Evolutionary conservation across 2,888 invertebrate species (phyloP).

Genomic region (Drosophila nr. medialis): DNA sequence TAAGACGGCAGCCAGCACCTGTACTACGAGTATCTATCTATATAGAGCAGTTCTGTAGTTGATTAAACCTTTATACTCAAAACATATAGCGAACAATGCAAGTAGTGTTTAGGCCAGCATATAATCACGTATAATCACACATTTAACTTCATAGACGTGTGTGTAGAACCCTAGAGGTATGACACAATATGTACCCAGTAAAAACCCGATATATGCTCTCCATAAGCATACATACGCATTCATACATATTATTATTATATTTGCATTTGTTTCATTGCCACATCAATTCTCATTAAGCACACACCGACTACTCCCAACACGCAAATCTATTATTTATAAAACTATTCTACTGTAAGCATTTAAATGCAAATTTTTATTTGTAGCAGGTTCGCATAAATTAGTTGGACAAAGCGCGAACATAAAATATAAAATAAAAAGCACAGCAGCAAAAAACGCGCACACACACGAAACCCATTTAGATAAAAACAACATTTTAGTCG

Average conservation of each 20-base stretch:
- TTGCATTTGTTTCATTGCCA: constrained; percentile 2
- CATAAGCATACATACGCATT: neutral
- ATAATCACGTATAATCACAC: constrained; percentile 26
- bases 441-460: constrained; percentile 9
- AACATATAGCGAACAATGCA: constrained; percentile 25
- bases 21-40: constrained; percentile 22
- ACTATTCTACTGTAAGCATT: constrained; percentile 64
- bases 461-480: constrained; percentile 64
- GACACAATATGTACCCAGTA: constrained; percentile 43
- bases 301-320: constrained; percentile 37
- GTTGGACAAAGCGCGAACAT: constrained; percentile 28
- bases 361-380: constrained; percentile 75
- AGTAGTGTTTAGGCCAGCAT: constrained; percentile 51
- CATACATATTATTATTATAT: neutral
- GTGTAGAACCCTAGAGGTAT: constrained; percentile 50
- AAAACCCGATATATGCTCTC: constrained; percentile 11
- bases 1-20: constrained; percentile 45
- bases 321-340: constrained; percentile 68
- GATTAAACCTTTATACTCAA: constrained; percentile 31
- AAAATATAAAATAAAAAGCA: constrained; percentile 7
- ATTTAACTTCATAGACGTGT: constrained; percentile 20
- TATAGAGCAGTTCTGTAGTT: constrained; percentile 39
- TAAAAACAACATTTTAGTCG: constrained; percentile 59
- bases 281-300: constrained; percentile 51
- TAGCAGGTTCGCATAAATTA: constrained; percentile 71